Evolutionary conservation across 2,113 vertebrate species (phyloP), one percentile per base, ranked within the genome.

Genomic region (Rhea pennata): DNA sequence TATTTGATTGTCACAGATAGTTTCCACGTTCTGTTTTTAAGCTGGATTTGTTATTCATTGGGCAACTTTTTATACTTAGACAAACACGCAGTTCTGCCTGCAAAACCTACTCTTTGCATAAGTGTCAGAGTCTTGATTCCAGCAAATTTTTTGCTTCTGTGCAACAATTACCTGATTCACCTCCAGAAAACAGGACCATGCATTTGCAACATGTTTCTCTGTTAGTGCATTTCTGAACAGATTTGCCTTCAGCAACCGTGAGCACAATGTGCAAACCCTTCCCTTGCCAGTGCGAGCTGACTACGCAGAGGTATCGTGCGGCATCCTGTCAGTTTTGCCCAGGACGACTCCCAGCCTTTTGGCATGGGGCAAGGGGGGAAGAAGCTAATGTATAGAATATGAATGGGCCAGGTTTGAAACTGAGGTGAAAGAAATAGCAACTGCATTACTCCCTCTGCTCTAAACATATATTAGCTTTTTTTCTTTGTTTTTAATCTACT

Each of bases 81-180:
- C 39, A 88, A 71, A 69, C 72, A 36, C 23, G 2, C 29, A 66
- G 71, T 61, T 83, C 62, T 75, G 79, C 75, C 74, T 94, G 72
- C 26, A 64, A 91, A 94, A 59, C n/a, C 65, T 65, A 86, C 85
- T 64, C 27, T 78, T 88, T 88, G 75, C 48, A 54, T 95, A 95
- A 95, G 87, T 97, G 81, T 72, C 78, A 73, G 70, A 90, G 61
- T 59, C 33, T 36, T 36, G 44, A 94, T 94, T 87, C 81, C 87
- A 92, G 93, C 62, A 84, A 82, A 84, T 89, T 70, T 74, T 93
- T 11, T 61, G 48, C 74, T 82, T 90, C 39, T 5, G 46, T 88
- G 67, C 70, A 29, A 65, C 78, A 72, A 71, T 93, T 91, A 85
- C 46, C 56, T n/a, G 67, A 54, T 65, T 92, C 73, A 83, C 71